These are phyloP conservation scores for Squalus acanthias DNA, from an alignment of 2,797 vertebrate genomes.

Conservation along the genomic window DNA sequence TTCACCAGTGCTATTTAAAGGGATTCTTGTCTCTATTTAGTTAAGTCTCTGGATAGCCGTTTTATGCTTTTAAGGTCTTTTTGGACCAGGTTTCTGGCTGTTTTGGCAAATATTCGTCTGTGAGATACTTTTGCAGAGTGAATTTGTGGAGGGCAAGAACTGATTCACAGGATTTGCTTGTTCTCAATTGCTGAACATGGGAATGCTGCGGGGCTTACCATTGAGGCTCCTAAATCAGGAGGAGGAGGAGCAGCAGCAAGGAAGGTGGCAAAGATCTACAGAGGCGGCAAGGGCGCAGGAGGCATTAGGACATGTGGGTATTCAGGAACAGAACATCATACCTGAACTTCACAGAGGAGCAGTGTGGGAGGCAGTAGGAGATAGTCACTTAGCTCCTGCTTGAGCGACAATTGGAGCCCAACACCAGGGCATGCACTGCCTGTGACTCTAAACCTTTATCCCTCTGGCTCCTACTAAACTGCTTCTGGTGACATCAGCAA, in stretches of 20 bases:
- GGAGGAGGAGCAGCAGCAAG: not conserved
- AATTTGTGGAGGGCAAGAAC: not conserved
- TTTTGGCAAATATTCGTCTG: not conserved
- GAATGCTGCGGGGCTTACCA: not conserved
- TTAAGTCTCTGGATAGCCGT: not conserved
- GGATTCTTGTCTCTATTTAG: not conserved
- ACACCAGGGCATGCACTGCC: not conserved
- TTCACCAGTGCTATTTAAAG: not conserved
- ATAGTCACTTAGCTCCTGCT: not conserved
- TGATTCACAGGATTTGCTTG: slow-evolving; percentile 20
- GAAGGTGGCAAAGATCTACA: not conserved
- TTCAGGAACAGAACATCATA: not conserved
- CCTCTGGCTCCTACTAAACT: not conserved
- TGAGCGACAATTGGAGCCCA: not conserved
- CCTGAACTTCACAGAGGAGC: not conserved
- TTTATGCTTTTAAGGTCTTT: not conserved
- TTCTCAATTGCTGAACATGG: not conserved
- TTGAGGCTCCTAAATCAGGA: not conserved
- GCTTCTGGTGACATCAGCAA: not conserved
- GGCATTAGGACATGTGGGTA: not conserved
- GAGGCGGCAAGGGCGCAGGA: not conserved
- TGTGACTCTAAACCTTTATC: not conserved
- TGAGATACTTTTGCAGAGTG: not conserved
- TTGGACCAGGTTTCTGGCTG: not conserved
- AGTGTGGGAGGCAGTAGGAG: not conserved